Evolutionary conservation across 1,140 invertebrate genomes (phyloP).

Genomic region (Whitmania pigra): DNA sequence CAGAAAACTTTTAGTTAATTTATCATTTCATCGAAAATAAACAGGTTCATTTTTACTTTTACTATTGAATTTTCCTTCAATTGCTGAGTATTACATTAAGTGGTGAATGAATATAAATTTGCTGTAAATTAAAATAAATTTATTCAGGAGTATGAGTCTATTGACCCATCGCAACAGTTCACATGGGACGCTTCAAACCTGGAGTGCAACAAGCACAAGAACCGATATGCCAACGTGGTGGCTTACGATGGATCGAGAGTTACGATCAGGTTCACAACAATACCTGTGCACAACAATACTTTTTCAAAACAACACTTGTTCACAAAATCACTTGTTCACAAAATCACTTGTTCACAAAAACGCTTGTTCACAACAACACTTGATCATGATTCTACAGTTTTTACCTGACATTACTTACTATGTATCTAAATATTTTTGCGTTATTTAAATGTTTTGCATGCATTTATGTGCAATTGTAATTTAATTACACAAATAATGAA

Average conservation of each 20-base stretch:
- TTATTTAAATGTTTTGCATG: no score
- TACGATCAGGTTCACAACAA: constrained; percentile 26
- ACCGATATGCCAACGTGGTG: constrained; percentile 94
- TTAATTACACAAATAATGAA: no score
- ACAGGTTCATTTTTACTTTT: background rate
- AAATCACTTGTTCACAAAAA: no score
- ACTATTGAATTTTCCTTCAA: background rate
- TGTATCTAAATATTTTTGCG: no score
- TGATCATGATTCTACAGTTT: no score
- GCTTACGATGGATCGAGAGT: constrained; percentile 56
- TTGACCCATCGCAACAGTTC: constrained; percentile 97
- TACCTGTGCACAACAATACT: no score
- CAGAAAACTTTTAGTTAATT: background rate
- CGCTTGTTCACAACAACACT: no score
- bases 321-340: no score
- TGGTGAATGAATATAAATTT: background rate
- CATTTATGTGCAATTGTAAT: no score
- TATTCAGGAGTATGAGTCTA: constrained; percentile 55
- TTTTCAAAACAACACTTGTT: no score
- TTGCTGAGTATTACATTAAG: background rate
- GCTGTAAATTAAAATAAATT: background rate
- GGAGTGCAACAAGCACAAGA: constrained; percentile 57
- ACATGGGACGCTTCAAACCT: constrained; percentile 96
- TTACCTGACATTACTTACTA: no score
- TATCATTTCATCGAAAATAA: background rate